These are phyloP conservation scores for Prosopocoilus inquinatus DNA, from an alignment of 2,888 invertebrate genomes.

Conservation along the genomic window DNA sequence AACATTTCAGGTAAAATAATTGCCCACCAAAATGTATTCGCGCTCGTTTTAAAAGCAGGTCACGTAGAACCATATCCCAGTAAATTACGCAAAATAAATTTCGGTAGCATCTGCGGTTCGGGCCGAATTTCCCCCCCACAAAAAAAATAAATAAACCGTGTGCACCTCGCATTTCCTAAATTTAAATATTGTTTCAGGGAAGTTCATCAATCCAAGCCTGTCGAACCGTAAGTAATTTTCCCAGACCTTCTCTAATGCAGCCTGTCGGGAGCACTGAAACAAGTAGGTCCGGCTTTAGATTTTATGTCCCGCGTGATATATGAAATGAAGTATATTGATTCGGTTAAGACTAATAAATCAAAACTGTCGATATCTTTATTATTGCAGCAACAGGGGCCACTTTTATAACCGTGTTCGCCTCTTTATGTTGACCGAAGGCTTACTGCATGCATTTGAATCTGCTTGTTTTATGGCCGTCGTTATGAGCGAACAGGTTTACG, in stretches of 20 bases:
- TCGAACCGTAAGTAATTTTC: conserved; percentile 44
- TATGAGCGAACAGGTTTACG: too few species aligned
- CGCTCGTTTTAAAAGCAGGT: too few species aligned
- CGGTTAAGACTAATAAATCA: conserved; percentile 43
- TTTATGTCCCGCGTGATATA: conserved; percentile 32
- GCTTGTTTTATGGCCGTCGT: too few species aligned
- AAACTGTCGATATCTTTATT: conserved; percentile 45
- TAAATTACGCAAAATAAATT: too few species aligned
- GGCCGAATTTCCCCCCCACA: too few species aligned
- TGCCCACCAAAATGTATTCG: too few species aligned
- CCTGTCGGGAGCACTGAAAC: conserved; percentile 18
- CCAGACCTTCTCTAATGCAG: conserved; percentile 7
- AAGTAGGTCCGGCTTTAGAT: conserved; percentile 27
- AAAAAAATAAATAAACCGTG: too few species aligned
- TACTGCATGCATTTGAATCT: too few species aligned
- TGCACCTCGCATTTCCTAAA: conserved; percentile 6
- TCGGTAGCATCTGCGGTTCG: too few species aligned
- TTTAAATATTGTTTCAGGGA: conserved; percentile 39
- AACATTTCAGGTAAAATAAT: too few species aligned
- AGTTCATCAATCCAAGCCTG: conserved; percentile 45
- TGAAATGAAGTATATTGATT: conserved; percentile 43
- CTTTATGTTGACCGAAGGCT: neutral
- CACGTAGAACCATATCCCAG: too few species aligned
- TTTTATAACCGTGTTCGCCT: neutral
- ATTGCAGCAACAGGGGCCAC: conserved; percentile 29